phyloP scores from a whole-genome alignment of 1,140 invertebrate genomes.

The Pogonomyrmex barbatus region DNA sequence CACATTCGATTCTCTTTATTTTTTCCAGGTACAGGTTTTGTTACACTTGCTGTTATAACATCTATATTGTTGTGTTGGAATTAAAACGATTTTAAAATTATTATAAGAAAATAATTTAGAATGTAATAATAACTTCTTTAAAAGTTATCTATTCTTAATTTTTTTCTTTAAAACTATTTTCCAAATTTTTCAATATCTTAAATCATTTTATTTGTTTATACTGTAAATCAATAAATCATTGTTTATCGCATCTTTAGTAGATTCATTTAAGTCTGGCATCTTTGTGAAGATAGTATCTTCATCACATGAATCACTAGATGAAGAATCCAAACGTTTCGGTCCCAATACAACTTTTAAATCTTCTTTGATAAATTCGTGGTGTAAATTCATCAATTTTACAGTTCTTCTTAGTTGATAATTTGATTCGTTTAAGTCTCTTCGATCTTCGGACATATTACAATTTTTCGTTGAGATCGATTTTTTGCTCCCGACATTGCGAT shows the following conservation, averaged over 20 bases:
- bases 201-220: not conserved
- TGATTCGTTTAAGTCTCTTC: not conserved
- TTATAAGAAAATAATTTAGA: not conserved
- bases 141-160: not conserved
- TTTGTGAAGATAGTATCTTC: conserved; percentile 28
- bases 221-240: conserved; percentile 7
- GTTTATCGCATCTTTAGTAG: not conserved
- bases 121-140: not conserved
- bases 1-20: conserved; percentile 13
- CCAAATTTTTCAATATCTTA: too few species aligned
- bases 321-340: conserved; percentile 34
- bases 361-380: conserved; percentile 39
- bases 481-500: not conserved
- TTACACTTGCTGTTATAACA: not conserved
- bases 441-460: not conserved
- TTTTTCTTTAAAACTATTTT: not conserved
- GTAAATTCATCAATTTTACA: conserved; percentile 46
- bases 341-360: conserved; percentile 47
- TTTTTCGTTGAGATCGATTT: not conserved
- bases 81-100: not conserved
- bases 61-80: not conserved
- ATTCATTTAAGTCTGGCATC: not conserved
- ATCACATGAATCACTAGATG: conserved; percentile 43
- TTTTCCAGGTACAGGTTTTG: not conserved
- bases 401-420: conserved; percentile 59